phyloP scores from a whole-genome alignment of 2,113 vertebrate species.

The Hylia prasina region DNA sequence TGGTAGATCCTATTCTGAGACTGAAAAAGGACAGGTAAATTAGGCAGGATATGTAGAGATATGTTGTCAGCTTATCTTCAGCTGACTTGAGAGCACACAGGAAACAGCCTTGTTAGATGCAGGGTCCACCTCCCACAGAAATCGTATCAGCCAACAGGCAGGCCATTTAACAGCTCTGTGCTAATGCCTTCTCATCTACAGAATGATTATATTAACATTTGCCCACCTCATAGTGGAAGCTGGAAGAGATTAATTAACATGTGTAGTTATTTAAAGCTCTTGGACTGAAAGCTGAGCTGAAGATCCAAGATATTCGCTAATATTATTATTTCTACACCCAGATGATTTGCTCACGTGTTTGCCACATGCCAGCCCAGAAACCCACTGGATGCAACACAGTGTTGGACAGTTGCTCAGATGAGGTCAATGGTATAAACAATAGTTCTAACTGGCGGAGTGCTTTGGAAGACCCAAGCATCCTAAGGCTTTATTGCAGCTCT shows the following conservation, averaged over 20 bases:
- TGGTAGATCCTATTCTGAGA: background rate
- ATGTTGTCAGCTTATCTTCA: background rate
- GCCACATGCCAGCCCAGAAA: background rate
- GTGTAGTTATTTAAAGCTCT: background rate
- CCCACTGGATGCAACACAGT: background rate
- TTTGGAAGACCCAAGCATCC: background rate
- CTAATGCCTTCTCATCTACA: background rate
- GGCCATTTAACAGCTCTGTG: background rate
- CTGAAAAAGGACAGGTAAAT: background rate
- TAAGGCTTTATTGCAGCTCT: background rate
- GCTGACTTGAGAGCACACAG: background rate
- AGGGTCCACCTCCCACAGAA: background rate
- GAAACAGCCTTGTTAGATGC: background rate
- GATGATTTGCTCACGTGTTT: background rate
- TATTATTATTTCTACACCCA: background rate
- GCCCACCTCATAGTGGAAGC: background rate
- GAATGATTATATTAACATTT: background rate
- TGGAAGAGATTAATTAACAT: slow-evolving; percentile 24
- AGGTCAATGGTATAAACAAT: background rate
- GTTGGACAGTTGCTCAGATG: background rate
- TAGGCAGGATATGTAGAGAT: background rate
- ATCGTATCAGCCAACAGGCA: background rate
- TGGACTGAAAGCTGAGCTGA: background rate
- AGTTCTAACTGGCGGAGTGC: background rate
- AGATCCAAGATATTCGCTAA: background rate